Conservation (phyloP, 1,140 invertebrate species). For the Heterodera carotae region DNA sequence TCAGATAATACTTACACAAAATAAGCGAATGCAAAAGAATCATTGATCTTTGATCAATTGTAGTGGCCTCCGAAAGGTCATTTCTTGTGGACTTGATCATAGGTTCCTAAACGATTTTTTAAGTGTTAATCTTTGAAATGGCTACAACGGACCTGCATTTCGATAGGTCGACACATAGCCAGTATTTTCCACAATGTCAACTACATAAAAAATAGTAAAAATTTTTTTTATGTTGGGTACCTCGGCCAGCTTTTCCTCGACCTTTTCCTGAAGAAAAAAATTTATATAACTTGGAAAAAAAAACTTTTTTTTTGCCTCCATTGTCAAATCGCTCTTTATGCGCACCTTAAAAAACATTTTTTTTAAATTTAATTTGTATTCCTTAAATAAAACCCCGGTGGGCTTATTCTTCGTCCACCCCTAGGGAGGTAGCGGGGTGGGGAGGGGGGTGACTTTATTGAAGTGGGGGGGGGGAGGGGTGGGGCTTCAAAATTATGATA, state of each 20-base stretch:
- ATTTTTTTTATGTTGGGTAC: constrained; percentile 36
- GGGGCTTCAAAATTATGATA: too few species aligned
- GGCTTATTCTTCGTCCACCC: too few species aligned
- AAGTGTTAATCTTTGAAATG: not conserved
- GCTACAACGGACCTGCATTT: constrained; percentile 37
- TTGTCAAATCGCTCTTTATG: constrained; percentile 70
- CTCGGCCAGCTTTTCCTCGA: constrained; percentile 68
- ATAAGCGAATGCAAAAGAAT: too few species aligned
- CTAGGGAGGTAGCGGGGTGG: too few species aligned
- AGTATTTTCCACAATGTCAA: constrained; percentile 6
- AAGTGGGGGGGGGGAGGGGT: too few species aligned
- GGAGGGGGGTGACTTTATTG: too few species aligned
- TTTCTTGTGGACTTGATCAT: constrained; percentile 34
- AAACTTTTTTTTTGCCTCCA: constrained; percentile 52
- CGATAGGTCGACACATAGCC: constrained; percentile 70
- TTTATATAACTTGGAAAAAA: not conserved
- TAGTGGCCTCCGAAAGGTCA: too few species aligned
- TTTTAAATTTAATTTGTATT: not conserved
- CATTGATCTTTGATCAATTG: too few species aligned
- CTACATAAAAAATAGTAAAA: not conserved
- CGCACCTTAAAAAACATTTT: constrained; percentile 49
- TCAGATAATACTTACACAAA: too few species aligned
- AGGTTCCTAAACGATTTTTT: constrained; percentile 24
- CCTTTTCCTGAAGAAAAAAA: constrained; percentile 61
- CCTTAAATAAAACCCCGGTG: too few species aligned